Conservation (phyloP, 2,888 invertebrate genomes). For the Anthrax anthrax region DNA sequence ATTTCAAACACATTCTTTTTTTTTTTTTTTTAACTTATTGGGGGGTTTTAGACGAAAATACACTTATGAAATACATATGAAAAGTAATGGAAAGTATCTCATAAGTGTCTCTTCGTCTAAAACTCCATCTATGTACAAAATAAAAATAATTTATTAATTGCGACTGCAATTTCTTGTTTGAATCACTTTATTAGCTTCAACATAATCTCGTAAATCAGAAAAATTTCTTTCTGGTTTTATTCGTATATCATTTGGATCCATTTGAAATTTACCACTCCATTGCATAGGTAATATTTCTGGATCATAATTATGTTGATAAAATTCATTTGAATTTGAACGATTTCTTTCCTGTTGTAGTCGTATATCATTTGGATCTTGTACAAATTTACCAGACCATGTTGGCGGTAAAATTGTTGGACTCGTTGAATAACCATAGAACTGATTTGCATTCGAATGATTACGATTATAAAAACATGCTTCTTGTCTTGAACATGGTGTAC, state of each 20-base stretch:
- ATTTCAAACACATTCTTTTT: too few relatives aligned
- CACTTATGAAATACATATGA: too few relatives aligned
- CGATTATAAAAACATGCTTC: conserved; percentile 16
- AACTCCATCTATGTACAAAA: too few relatives aligned
- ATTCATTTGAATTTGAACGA: conserved; percentile 28
- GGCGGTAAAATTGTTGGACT: conserved; percentile 29
- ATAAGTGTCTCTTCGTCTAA: too few relatives aligned
- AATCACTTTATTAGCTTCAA: neutral
- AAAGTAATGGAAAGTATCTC: too few relatives aligned
- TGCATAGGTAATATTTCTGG: conserved; percentile 26
- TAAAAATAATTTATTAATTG: neutral
- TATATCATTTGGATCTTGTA: conserved; percentile 17
- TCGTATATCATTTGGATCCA: conserved; percentile 30
- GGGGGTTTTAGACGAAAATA: too few relatives aligned
- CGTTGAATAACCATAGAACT: conserved; percentile 27
- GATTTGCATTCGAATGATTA: conserved; percentile 26
- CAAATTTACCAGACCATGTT: conserved; percentile 31
- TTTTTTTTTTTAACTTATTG: too few relatives aligned
- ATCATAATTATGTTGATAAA: conserved; percentile 24
- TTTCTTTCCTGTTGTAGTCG: conserved; percentile 18
- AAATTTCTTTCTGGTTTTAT: conserved; percentile 29
- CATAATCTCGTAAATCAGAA: conserved; percentile 29
- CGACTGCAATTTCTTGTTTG: neutral
- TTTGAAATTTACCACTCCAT: conserved; percentile 30
- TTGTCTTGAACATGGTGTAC: neutral